Conservation (phyloP, 2,888 invertebrate species). For the Dolomedes plantarius region DNA sequence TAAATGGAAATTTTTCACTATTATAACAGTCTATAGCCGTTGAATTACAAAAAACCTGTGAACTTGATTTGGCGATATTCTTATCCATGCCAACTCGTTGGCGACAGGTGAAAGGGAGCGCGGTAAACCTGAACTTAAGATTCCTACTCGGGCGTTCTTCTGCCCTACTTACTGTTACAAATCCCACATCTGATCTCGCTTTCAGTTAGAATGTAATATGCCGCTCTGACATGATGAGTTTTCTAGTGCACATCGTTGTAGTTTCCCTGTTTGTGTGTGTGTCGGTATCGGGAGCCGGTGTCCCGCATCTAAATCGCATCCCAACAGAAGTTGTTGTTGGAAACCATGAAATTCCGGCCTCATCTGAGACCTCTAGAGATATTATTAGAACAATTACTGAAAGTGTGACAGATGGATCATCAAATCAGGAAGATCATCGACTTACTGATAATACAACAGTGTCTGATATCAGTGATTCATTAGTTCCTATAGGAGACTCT, state of each 20-base stretch:
- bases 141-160: constrained; percentile 21
- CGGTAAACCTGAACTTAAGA: constrained; percentile 44
- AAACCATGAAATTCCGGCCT: neutral
- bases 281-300: constrained; percentile 4
- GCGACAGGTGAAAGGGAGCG: neutral
- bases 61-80: no score
- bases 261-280: neutral
- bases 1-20: no score
- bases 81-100: neutral
- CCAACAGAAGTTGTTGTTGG: neutral
- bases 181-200: constrained; percentile 14
- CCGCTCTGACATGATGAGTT: constrained; percentile 39
- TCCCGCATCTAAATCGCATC: no score
- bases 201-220: constrained; percentile 55
- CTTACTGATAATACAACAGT: no score
- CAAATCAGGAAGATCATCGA: no score
- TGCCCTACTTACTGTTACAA: constrained; percentile 37
- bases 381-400: no score
- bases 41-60: no score
- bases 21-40: no score
- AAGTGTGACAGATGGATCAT: no score
- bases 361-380: no score
- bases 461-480: no score
- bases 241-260: neutral
- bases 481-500: no score